phyloP scores from a whole-genome alignment of 2,888 invertebrate genomes.

The Macrosiphum euphorbiae region DNA sequence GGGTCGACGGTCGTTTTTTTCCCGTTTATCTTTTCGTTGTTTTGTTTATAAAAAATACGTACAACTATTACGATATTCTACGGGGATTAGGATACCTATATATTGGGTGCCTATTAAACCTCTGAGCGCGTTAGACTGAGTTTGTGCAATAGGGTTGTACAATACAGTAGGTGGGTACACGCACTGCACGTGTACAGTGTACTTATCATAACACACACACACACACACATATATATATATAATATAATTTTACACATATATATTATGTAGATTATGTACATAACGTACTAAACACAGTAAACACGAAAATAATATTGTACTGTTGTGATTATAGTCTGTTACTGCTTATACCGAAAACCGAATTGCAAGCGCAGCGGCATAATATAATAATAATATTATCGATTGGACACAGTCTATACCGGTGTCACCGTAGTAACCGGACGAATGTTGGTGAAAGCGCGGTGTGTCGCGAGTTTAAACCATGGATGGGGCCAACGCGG shows the following conservation, averaged over 20 bases:
- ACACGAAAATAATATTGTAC: not conserved
- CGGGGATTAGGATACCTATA: too few species aligned
- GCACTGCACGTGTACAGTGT: not conserved
- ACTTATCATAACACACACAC: not conserved
- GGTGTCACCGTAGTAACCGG: conserved; percentile 57
- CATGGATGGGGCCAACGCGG: conserved; percentile 55
- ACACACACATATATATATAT: too few species aligned
- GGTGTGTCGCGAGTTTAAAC: conserved; percentile 36
- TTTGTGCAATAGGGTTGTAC: not conserved
- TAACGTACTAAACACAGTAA: not conserved
- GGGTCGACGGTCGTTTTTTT: not conserved
- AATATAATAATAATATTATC: conserved; percentile 24
- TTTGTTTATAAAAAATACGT: not conserved
- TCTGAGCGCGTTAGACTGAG: not conserved
- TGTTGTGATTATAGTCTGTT: not conserved
- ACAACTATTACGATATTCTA: too few species aligned
- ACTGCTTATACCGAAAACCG: not conserved
- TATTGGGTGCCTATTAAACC: too few species aligned
- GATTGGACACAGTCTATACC: conserved; percentile 26
- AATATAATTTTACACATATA: not conserved
- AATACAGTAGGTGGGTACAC: not conserved
- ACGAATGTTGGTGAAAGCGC: conserved; percentile 32
- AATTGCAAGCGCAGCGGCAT: conserved; percentile 6
- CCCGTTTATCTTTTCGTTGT: not conserved
- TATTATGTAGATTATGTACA: not conserved